Evolutionary conservation across 2,888 invertebrate species (phyloP).

Genomic region (Apamea epomidion): DNA sequence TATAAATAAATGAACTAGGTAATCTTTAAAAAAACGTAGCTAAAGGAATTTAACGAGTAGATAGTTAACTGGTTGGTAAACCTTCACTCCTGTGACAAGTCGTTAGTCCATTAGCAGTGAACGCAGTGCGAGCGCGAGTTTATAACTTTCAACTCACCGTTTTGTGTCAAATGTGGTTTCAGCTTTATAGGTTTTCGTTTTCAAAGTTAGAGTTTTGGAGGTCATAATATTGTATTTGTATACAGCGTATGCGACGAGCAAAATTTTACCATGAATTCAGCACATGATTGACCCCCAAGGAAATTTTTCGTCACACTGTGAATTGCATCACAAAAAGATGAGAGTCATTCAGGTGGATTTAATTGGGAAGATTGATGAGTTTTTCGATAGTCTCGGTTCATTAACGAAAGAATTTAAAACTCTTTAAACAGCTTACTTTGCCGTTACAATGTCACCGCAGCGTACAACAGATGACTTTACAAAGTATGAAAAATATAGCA

Average conservation of each 20-base stretch:
- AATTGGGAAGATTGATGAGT: neutral
- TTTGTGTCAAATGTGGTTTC: slow-evolving; percentile 42
- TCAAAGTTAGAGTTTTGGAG: neutral
- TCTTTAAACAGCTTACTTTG: slow-evolving; percentile 2
- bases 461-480: slow-evolving; percentile 1
- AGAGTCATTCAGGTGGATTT: neutral
- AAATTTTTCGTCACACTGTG: neutral
- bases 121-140: slow-evolving; percentile 29
- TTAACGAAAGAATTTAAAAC: neutral
- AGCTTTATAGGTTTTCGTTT: slow-evolving; percentile 21
- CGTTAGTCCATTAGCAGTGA: slow-evolving; percentile 36
- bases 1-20: too few species aligned
- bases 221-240: neutral
- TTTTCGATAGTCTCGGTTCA: slow-evolving; percentile 7
- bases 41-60: neutral
- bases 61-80: slow-evolving; percentile 12
- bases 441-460: neutral
- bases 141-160: slow-evolving; percentile 37
- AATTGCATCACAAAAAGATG: neutral
- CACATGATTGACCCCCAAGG: neutral
- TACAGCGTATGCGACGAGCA: neutral
- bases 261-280: neutral
- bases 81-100: slow-evolving; percentile 25
- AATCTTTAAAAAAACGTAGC: neutral
- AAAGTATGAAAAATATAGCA: neutral